phyloP scores from a whole-genome alignment of 2,888 invertebrate species.

The Tridacna crocea region DNA sequence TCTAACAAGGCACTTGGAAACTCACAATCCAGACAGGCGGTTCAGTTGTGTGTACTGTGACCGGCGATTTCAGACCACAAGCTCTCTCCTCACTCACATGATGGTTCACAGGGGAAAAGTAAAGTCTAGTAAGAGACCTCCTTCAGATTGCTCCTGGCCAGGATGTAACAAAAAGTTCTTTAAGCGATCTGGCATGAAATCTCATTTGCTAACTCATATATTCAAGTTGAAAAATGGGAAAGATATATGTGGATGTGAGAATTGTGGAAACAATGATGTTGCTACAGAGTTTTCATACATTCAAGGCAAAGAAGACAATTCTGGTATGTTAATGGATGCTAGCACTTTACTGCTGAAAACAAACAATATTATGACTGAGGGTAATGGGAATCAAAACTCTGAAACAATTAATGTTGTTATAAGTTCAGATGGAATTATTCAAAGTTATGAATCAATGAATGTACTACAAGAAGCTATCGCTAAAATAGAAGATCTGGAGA shows the following conservation, averaged over 20 bases:
- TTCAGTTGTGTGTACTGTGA: conserved; percentile 55
- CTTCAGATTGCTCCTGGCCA: conserved; percentile 49
- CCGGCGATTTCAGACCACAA: conserved; percentile 55
- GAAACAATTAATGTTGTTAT: conserved; percentile 28
- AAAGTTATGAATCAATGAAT: conserved; percentile 54
- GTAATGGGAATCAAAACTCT: background rate
- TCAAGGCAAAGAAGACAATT: background rate
- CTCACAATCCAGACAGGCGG: conserved; percentile 51
- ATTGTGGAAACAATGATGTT: conserved; percentile 28
- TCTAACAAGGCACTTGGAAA: conserved; percentile 51
- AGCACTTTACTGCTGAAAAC: background rate
- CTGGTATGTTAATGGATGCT: conserved; percentile 3
- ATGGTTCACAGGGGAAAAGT: conserved; percentile 55
- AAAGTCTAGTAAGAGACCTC: conserved; percentile 40
- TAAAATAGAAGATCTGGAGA: conserved; percentile 58
- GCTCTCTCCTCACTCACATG: conserved; percentile 57
- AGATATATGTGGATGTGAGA: conserved; percentile 55
- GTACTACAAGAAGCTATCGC: conserved; percentile 58
- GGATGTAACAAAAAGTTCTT: conserved; percentile 47
- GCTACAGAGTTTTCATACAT: background rate
- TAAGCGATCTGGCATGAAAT: conserved; percentile 47
- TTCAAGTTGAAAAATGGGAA: conserved; percentile 54
- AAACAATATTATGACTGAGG: background rate
- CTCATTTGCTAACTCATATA: conserved; percentile 57
- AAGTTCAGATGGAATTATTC: conserved; percentile 22